Evolutionary conservation across 2,797 vertebrate species (phyloP), one percentile per base, ranked within the genome.

Genomic region (Chaunax sp.): DNA sequence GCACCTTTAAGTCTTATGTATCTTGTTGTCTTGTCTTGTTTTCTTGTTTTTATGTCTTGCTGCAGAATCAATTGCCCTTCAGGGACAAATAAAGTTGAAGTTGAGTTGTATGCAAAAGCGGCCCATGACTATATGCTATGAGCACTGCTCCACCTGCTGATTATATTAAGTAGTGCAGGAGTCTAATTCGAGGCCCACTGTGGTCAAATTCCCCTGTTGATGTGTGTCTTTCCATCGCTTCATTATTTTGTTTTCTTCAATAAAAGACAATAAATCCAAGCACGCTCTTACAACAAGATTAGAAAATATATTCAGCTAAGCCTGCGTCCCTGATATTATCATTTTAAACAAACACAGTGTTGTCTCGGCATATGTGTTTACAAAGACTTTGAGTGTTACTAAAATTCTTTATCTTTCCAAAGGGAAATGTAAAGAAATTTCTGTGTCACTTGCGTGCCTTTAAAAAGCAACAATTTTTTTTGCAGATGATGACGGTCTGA

Each of bases 121-220:
- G 28, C 44, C 19, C 6, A 9, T 19, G 3, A 19, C 7, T 8
- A 12, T 8, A 20, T 15, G 67, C 41, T 64, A 9, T 53, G 84
- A 43, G 20, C 28, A 59, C 11, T 64, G 73, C 81, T 7, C 87
- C 87, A 78, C 60, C 89, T 90, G 76, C 69, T 82, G 90, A 78
- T 58, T 15, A 22, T 5, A 19, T 25, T 2, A 37, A 25, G 33
- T 51, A 82, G 14, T 57, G 19, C 74, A 74, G 10, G 37, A n/a
- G 19, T 28, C 2, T n/a, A 2, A 38, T n/a, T 19, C 18, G 18
- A 65, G 72, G 47, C 64, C 61, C 37, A 1, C 10, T 8, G 28
- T 40, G 25, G 14, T 40, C 15, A 2, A 55, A 46, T 28, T 6
- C 26, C 22, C 38, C 5, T 54, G 12, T 13, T 71, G 0, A 58